phyloP scores from a whole-genome alignment of 2,888 invertebrate genomes.

The Ennomos quercinarius region DNA sequence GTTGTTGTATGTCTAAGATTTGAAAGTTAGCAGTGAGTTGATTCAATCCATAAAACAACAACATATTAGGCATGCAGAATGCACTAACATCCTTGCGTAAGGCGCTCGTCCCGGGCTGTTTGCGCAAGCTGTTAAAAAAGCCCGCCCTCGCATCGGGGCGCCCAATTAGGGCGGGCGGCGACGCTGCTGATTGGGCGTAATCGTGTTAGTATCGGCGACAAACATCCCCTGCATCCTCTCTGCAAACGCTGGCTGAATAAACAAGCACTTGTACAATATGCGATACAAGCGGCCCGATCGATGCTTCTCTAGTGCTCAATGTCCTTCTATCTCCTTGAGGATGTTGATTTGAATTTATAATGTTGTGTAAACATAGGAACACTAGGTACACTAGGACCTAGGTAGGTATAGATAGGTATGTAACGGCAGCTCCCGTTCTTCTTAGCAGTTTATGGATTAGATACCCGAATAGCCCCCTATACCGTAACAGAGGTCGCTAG shows the following conservation, averaged over 20 bases:
- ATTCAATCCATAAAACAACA: constrained; percentile 6
- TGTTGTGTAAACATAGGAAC: no score
- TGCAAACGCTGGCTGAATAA: constrained; percentile 46
- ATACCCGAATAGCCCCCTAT: no score
- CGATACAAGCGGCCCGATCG: constrained; percentile 56
- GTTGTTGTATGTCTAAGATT: no score
- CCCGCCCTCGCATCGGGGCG: constrained; percentile 76
- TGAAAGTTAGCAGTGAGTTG: not conserved
- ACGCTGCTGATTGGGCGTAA: constrained; percentile 83
- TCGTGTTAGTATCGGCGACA: constrained; percentile 81
- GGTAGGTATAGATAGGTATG: no score
- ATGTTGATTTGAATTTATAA: no score
- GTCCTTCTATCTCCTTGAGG: no score
- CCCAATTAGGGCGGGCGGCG: constrained; percentile 82
- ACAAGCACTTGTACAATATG: constrained; percentile 48
- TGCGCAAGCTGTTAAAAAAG: constrained; percentile 81
- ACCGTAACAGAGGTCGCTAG: no score
- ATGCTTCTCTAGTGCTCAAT: not conserved
- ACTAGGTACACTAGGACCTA: no score
- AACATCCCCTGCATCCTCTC: constrained; percentile 69
- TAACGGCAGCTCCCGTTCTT: no score
- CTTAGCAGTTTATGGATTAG: no score
- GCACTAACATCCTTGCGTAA: constrained; percentile 30
- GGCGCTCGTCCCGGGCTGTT: constrained; percentile 57
- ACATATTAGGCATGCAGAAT: constrained; percentile 31